A percentile compares a stretch with the other conserved stretches of the same genome.
These are phyloP conservation scores for Cantharis nigra DNA, from an alignment of 2,888 invertebrate genomes.

Conservation along the genomic window DNA sequence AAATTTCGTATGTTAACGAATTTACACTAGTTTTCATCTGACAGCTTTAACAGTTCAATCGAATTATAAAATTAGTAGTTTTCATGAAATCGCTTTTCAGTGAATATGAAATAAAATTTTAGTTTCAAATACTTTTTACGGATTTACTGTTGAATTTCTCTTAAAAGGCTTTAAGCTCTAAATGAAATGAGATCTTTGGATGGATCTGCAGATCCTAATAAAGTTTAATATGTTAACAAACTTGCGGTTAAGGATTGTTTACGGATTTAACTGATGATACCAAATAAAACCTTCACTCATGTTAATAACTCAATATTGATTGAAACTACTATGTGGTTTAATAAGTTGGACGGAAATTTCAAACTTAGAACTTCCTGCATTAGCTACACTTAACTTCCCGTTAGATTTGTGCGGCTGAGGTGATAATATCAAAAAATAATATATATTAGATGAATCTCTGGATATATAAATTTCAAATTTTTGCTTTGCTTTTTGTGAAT, in stretches of 20 bases:
- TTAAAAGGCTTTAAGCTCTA: no score
- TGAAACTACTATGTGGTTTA: neutral
- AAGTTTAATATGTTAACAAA: no score
- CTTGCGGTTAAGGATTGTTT: neutral
- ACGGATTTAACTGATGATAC: neutral
- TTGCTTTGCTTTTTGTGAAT: no score
- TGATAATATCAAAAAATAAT: neutral
- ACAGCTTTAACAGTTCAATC: neutral
- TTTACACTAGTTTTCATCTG: neutral
- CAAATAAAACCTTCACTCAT: neutral
- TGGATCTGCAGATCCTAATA: no score
- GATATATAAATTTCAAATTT: no score
- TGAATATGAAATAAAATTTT: no score
- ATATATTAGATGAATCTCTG: no score
- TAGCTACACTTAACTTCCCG: neutral
- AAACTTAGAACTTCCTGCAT: neutral
- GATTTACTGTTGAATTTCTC: neutral
- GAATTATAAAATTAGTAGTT: neutral
- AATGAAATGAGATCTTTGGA: no score
- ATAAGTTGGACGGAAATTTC: neutral
- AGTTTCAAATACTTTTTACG: no score
- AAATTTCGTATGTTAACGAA: neutral
- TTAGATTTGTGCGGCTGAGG: neutral
- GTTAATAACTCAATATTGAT: neutral
- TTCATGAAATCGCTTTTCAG: neutral